phyloP scores from a whole-genome alignment of 2,113 vertebrate genomes.

The Xenus cinereus region DNA sequence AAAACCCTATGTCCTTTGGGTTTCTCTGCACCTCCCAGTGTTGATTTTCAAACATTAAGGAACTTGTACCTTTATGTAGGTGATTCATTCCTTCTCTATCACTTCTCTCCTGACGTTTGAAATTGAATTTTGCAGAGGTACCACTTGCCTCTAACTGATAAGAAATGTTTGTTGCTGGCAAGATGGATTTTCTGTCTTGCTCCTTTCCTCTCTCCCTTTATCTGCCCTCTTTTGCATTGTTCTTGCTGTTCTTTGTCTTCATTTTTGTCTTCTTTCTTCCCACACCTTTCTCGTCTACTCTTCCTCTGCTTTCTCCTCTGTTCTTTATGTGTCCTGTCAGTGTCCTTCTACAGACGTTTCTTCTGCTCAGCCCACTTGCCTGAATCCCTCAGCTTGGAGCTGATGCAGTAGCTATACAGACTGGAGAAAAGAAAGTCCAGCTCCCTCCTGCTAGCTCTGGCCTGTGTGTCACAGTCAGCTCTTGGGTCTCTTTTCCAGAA shows the following conservation, averaged over 20 bases:
- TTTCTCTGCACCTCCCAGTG: not conserved
- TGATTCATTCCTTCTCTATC: conserved; percentile 28
- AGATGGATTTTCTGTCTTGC: conserved; percentile 42
- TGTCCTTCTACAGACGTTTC: not conserved
- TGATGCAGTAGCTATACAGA: not conserved
- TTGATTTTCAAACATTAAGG: not conserved
- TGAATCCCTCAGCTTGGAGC: not conserved
- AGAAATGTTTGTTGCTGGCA: conserved; percentile 10
- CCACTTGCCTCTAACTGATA: conserved; percentile 34
- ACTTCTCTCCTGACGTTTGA: conserved; percentile 16
- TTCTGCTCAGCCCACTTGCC: not conserved
- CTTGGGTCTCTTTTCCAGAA: not conserved
- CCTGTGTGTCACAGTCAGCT: not conserved
- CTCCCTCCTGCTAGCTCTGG: not conserved
- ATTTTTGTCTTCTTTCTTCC: not conserved
- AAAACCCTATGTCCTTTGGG: not conserved
- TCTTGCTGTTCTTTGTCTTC: not conserved
- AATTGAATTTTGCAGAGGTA: conserved; percentile 51
- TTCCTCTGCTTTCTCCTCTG: not conserved
- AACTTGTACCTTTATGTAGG: not conserved
- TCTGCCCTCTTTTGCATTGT: not conserved
- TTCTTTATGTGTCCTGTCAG: not conserved
- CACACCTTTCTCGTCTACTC: not conserved
- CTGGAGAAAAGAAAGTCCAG: not conserved
- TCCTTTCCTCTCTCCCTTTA: conserved; percentile 1